Evolutionary conservation across 2,797 vertebrate species (phyloP).

Genomic region (Parauchenoglanis ngamensis): DNA sequence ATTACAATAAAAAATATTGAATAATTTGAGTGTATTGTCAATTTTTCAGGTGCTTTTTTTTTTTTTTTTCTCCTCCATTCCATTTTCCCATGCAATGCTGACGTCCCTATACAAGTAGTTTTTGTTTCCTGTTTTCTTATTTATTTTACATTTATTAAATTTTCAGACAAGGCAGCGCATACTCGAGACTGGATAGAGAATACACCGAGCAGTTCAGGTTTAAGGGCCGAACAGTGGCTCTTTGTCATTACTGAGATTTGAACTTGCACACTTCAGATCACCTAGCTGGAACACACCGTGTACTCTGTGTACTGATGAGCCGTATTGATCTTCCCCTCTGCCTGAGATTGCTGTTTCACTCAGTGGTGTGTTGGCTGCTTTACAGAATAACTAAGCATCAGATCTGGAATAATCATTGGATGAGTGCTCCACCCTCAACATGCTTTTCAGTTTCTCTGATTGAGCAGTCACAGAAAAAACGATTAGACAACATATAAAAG

Average conservation of each 20-base stretch:
- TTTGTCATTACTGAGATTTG: slow-evolving; percentile 19
- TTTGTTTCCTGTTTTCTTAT: not conserved
- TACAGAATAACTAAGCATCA: not conserved
- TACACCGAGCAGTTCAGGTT: not conserved
- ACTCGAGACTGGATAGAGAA: not conserved
- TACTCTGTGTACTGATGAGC: slow-evolving; percentile 3
- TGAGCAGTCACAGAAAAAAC: not conserved
- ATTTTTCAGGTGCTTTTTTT: not conserved
- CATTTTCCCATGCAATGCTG: not conserved
- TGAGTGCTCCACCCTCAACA: not conserved
- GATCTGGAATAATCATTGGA: not conserved
- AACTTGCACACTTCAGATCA: slow-evolving; percentile 8
- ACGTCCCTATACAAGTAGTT: not conserved
- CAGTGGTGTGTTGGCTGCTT: not conserved
- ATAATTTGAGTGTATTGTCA: not conserved
- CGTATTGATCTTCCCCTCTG: not conserved
- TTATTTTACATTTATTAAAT: not conserved
- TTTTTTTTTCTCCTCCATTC: not conserved
- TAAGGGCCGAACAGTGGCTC: not conserved
- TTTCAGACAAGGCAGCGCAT: not conserved
- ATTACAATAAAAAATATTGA: not conserved
- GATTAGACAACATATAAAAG: not conserved
- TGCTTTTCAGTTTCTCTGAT: not conserved
- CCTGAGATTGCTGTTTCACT: not conserved
- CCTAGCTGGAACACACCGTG: not conserved